phyloP scores from a whole-genome alignment of 2,797 vertebrate genomes.

The Acanthurus leucopareius region DNA sequence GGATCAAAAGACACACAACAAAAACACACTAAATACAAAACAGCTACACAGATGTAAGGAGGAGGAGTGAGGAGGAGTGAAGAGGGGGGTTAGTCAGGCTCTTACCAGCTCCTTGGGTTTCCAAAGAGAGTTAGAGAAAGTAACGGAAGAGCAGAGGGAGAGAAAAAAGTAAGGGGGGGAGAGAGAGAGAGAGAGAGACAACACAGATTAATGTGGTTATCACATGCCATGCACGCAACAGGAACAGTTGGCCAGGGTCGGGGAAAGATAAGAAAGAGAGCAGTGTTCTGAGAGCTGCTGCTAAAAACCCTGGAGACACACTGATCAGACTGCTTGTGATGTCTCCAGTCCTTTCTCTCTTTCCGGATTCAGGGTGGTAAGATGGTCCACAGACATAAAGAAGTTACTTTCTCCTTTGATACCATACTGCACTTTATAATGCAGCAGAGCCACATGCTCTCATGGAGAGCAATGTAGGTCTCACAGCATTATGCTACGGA shows the following conservation, averaged over 20 bases:
- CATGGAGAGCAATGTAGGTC: constrained; percentile 1
- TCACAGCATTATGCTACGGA: constrained; percentile 42
- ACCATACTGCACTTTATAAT: constrained; percentile 26
- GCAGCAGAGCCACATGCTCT: constrained; percentile 14
- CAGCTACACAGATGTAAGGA: constrained; percentile 48
- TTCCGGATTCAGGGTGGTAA: constrained; percentile 44
- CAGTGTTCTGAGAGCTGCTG: constrained; percentile 75
- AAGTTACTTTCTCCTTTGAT: constrained; percentile 43
- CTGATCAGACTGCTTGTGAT: constrained; percentile 43
- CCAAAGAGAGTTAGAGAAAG: constrained; percentile 91
- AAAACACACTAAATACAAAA: constrained; percentile 55
- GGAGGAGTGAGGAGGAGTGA: constrained; percentile 33
- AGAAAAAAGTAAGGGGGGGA: constrained; percentile 79
- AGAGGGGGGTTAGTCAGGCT: constrained; percentile 83
- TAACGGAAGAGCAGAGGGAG: constrained; percentile 80
- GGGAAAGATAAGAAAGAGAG: constrained; percentile 81
- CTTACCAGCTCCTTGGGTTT: constrained; percentile 99
- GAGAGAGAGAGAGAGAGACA: constrained; percentile 71
- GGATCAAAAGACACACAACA: constrained; percentile 10
- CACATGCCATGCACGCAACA: constrained; percentile 89
- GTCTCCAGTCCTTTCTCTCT: constrained; percentile 69
- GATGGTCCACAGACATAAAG: constrained; percentile 45
- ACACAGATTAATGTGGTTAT: constrained; percentile 90
- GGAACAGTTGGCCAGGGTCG: constrained; percentile 74
- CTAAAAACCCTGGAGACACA: constrained; percentile 69